A percentile compares a stretch with the other conserved stretches of the same genome.
phyloP scores from a whole-genome alignment of 1,140 invertebrate genomes.

The Drosophila trapezifrons region DNA sequence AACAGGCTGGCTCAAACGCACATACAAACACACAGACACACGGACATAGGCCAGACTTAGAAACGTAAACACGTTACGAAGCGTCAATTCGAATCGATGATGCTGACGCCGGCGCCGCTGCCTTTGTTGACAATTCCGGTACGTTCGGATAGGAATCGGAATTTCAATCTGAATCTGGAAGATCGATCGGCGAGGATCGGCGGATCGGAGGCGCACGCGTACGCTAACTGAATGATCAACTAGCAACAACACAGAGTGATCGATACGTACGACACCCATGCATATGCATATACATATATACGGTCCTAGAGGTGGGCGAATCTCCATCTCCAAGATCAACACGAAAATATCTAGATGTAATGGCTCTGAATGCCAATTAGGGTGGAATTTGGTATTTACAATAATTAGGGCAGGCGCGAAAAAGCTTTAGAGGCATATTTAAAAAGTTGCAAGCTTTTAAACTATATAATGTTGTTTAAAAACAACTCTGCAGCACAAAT shows the following conservation, averaged over 20 bases:
- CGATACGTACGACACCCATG: constrained; percentile 13
- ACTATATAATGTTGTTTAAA: neutral
- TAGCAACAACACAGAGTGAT: constrained; percentile 50
- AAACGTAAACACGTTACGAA: constrained; percentile 73
- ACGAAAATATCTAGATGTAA: neutral
- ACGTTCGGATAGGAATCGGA: constrained; percentile 25
- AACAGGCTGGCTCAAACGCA: constrained; percentile 36
- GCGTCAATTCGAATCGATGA: constrained; percentile 43
- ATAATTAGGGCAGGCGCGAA: neutral
- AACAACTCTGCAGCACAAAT: neutral
- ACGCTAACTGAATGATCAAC: constrained; percentile 70
- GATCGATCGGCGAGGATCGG: constrained; percentile 26
- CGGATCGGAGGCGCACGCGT: constrained; percentile 38
- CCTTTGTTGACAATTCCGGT: constrained; percentile 49
- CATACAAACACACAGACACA: constrained; percentile 15
- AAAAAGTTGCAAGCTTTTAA: neutral
- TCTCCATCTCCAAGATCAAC: neutral
- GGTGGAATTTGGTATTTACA: neutral
- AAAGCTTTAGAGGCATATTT: neutral
- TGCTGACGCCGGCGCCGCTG: constrained; percentile 37
- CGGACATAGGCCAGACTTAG: constrained; percentile 49
- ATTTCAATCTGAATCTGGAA: constrained; percentile 20
- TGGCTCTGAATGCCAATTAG: neutral
- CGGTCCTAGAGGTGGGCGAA: constrained; percentile 17
- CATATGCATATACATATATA: constrained; percentile 8